Conservation (phyloP, 2,797 vertebrate genomes). For the Sternotherus odoratus region DNA sequence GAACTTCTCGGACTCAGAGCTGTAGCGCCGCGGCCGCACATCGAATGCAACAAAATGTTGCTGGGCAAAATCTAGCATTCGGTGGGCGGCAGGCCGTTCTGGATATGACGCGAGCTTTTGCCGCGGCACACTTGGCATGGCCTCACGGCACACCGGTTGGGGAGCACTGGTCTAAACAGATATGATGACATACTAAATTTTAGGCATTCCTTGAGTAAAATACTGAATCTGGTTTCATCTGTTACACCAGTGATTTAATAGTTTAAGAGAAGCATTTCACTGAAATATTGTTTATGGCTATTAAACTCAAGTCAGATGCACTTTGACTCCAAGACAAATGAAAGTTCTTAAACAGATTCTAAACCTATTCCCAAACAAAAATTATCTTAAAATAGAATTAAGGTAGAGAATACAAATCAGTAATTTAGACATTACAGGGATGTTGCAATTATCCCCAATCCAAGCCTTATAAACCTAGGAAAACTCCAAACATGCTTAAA, state of each 20-base stretch:
- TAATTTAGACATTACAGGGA: neutral
- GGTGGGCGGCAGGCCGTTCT: too few species aligned
- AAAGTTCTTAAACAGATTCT: neutral
- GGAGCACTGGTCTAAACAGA: rapidly evolving
- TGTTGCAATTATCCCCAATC: rapidly evolving
- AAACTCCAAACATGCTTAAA: neutral
- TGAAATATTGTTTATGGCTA: neutral
- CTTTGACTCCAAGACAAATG: neutral
- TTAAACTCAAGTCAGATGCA: neutral
- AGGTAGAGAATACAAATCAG: neutral
- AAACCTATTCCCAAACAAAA: neutral
- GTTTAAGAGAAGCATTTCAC: neutral
- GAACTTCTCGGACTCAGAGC: too few species aligned
- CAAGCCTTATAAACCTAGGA: neutral
- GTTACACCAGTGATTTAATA: neutral
- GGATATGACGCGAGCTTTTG: too few species aligned
- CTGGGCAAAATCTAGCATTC: too few species aligned
- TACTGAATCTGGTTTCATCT: neutral
- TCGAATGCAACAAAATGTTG: too few species aligned
- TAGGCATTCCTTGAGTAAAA: rapidly evolving
- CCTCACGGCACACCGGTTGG: too few species aligned
- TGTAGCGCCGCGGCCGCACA: too few species aligned
- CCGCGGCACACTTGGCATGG: too few species aligned
- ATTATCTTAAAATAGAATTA: neutral
- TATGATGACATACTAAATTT: rapidly evolving